Percentiles rank a stretch among this genome's conserved stretches.
phyloP scores from a whole-genome alignment of 1,140 invertebrate genomes.

The Campoletis sonorensis region DNA sequence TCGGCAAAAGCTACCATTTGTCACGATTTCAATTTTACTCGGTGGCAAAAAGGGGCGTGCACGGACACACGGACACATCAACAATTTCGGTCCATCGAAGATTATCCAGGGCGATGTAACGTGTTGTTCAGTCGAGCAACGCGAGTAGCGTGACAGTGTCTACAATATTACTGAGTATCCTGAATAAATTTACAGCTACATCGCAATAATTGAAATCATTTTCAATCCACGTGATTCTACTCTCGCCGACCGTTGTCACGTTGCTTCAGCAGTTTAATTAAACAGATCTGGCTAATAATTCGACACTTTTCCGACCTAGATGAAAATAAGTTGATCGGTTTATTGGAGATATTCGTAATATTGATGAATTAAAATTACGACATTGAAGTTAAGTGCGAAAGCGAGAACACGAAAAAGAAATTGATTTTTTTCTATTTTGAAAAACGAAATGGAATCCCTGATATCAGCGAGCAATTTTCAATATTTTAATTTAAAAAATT shows the following conservation, averaged over 20 bases:
- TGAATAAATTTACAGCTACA: background rate
- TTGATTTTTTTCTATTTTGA: no score
- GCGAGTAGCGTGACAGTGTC: background rate
- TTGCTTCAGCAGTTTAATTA: conserved; percentile 5
- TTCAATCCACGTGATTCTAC: background rate
- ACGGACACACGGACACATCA: background rate
- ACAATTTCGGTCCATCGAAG: conserved; percentile 3
- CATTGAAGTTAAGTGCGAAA: no score
- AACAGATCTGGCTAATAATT: background rate
- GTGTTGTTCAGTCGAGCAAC: background rate
- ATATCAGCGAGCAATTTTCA: no score
- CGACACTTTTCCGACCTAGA: no score
- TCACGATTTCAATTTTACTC: conserved; percentile 25
- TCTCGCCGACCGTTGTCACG: background rate
- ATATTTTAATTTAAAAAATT: no score
- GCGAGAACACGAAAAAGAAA: no score
- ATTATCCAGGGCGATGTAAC: background rate
- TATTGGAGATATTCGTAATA: no score
- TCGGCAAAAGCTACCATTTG: conserved; percentile 20
- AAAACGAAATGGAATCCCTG: no score
- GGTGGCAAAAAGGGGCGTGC: background rate
- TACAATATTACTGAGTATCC: conserved; percentile 3
- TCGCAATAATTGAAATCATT: conserved; percentile 12
- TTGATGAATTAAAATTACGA: no score
- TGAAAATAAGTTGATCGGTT: no score